A percentile compares a stretch with the other conserved stretches of the same genome.
These are phyloP conservation scores for Notolepis coatsorum DNA, from an alignment of 2,797 vertebrate species.

Conservation along the genomic window DNA sequence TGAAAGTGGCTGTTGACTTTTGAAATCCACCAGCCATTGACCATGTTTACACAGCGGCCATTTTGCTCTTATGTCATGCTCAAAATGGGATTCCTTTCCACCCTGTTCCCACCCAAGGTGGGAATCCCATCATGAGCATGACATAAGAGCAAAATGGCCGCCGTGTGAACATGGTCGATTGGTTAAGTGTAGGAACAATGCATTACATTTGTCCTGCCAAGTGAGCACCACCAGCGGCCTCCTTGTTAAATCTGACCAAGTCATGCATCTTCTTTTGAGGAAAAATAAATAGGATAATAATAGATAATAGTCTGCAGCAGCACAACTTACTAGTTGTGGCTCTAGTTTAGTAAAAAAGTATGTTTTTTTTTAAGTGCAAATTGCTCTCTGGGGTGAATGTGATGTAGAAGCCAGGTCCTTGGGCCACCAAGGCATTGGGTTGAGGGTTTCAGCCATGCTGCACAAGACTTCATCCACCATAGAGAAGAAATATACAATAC, in stretches of 20 bases:
- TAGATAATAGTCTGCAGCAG: background rate
- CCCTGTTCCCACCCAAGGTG: no score
- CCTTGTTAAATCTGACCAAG: background rate
- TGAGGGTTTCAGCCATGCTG: conserved; percentile 15
- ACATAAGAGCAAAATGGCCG: no score
- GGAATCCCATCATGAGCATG: no score
- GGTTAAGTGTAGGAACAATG: no score
- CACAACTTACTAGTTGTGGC: background rate
- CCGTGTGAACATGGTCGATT: no score
- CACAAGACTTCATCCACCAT: conserved; percentile 18
- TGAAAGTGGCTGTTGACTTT: no score
- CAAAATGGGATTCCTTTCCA: no score
- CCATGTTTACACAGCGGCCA: no score
- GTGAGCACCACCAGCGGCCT: no score
- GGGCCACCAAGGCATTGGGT: background rate
- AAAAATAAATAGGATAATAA: background rate
- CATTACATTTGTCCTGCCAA: no score
- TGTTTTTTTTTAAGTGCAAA: background rate
- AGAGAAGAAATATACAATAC: conserved; percentile 1
- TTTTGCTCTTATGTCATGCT: no score
- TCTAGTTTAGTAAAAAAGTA: background rate
- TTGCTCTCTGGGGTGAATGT: conserved; percentile 19
- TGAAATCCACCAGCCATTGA: no score
- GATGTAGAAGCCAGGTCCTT: conserved; percentile 3
- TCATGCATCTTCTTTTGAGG: background rate